Percentiles rank a stretch among this genome's conserved stretches.
phyloP scores from a whole-genome alignment of 2,113 vertebrate genomes.

The Spheniscus mendiculus region DNA sequence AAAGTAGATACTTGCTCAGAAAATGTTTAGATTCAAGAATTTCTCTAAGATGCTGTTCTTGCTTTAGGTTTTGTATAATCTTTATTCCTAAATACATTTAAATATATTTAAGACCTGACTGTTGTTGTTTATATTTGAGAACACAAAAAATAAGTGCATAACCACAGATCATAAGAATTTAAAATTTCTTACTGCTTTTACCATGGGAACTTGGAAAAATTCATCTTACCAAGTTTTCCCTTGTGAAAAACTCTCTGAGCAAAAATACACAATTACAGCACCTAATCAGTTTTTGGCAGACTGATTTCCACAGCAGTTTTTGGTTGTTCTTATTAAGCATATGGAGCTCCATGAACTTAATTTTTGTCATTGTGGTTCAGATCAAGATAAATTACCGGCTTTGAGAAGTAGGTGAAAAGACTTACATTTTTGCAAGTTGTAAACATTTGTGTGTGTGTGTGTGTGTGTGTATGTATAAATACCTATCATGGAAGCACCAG shows the following conservation, averaged over 20 bases:
- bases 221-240: background rate
- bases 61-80: background rate
- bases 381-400: background rate
- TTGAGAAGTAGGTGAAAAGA: background rate
- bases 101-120: background rate
- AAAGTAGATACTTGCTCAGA: background rate
- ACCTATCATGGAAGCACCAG: background rate
- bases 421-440: background rate
- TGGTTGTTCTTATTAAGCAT: background rate
- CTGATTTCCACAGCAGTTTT: background rate
- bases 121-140: background rate
- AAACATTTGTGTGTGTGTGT: background rate
- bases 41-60: background rate
- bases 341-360: background rate
- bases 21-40: background rate
- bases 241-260: background rate
- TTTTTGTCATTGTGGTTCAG: background rate
- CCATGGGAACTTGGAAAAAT: background rate
- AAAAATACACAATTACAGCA: background rate
- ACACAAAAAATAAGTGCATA: background rate
- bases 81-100: background rate
- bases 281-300: background rate
- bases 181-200: background rate
- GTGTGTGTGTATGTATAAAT: background rate
- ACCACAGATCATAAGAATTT: background rate